phyloP scores from a whole-genome alignment of 2,797 vertebrate genomes.

The Sphenodon punctatus region DNA sequence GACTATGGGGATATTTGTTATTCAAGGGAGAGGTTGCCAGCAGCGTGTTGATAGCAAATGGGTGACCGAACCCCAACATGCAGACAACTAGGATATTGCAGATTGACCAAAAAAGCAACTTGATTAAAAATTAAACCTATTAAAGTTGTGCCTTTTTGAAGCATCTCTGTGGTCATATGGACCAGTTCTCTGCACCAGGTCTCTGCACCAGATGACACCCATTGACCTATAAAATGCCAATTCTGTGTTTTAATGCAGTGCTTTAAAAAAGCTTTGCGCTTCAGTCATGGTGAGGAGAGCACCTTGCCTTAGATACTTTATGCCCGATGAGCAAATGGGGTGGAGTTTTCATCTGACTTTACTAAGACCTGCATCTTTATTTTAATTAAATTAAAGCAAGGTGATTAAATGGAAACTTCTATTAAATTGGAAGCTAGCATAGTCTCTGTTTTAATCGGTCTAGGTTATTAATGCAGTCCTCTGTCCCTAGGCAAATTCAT shows the following conservation, averaged over 20 bases:
- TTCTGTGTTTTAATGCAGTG: constrained; percentile 6
- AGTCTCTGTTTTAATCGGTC: not conserved
- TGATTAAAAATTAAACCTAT: too few relatives aligned
- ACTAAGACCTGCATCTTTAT: constrained; percentile 25
- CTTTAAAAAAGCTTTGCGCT: not conserved
- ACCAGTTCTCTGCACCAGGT: not conserved
- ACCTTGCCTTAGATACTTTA: not conserved
- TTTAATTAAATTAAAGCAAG: constrained; percentile 47
- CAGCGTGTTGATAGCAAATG: not conserved
- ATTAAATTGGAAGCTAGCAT: not conserved
- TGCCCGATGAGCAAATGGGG: constrained; percentile 53
- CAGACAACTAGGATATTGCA: too few relatives aligned
- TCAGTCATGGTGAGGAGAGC: not conserved
- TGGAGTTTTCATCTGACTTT: constrained; percentile 33
- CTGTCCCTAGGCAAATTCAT: too few relatives aligned
- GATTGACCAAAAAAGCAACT: too few relatives aligned
- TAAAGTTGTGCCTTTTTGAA: not conserved
- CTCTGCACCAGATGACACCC: not conserved
- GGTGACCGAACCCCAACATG: too few relatives aligned
- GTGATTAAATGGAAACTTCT: constrained; percentile 28
- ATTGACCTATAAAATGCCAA: constrained; percentile 10
- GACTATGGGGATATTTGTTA: too few relatives aligned
- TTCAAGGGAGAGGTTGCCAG: not conserved
- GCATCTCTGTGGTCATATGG: not conserved
- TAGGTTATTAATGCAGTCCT: not conserved